A percentile compares a stretch with the other conserved stretches of the same genome.
Evolutionary conservation across 2,797 vertebrate genomes (phyloP).

Genomic region (Gymnoscopelus microlampas): DNA sequence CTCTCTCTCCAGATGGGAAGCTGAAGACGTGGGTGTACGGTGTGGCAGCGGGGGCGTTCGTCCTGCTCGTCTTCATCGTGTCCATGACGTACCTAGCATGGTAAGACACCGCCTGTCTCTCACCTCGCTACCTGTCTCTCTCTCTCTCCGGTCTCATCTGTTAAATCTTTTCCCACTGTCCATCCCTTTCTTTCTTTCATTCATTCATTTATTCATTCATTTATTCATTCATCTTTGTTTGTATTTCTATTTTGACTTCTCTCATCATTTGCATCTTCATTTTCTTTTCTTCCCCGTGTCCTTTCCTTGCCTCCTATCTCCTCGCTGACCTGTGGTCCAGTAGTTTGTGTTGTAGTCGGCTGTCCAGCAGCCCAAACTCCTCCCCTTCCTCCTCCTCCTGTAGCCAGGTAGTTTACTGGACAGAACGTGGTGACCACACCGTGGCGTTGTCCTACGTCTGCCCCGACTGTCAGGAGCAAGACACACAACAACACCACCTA

Average conservation of each 20-base stretch:
- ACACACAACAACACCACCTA: too few relatives aligned
- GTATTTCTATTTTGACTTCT: constrained; percentile 1
- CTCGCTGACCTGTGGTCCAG: constrained; percentile 26
- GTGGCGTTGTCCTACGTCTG: constrained; percentile 69
- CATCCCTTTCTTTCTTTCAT: not conserved
- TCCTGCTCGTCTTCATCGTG: constrained; percentile 95
- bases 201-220: not conserved
- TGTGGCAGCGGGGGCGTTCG: constrained; percentile 94
- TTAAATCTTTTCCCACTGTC: not conserved
- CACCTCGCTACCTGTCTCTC: not conserved
- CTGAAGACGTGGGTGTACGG: constrained; percentile 99
- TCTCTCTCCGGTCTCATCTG: not conserved
- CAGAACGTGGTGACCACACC: constrained; percentile 52
- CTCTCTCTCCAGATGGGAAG: constrained; percentile 90
- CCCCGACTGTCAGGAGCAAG: constrained; percentile 75
- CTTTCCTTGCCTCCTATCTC: constrained; percentile 26
- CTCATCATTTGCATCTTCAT: not conserved
- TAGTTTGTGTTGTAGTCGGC: constrained; percentile 52
- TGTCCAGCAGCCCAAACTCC: constrained; percentile 49
- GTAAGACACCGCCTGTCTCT: constrained; percentile 83
- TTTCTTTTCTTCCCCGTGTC: constrained; percentile 33
- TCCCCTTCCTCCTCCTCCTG: constrained; percentile 13
- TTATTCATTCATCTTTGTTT: constrained; percentile 10
- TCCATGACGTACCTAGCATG: constrained; percentile 99
- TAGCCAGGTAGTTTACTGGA: constrained; percentile 62